Evolutionary conservation across 2,888 invertebrate species (phyloP), one percentile per base, ranked within the genome.

Genomic region (Lasioglossum morio): DNA sequence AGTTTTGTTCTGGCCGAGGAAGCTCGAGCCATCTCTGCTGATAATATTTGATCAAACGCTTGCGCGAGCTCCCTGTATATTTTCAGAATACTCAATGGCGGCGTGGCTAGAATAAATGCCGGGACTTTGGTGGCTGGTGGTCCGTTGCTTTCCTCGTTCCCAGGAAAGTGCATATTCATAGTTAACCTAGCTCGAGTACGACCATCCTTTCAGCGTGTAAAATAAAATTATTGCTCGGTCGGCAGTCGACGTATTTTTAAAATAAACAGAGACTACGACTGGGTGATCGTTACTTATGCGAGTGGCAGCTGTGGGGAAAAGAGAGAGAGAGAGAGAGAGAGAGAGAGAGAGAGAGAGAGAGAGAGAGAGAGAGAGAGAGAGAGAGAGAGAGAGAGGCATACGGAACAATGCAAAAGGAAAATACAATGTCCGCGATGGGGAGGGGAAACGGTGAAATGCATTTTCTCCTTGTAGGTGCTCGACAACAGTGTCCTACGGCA

Each of bases 401-500:
- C n/a, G 23, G 73, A 86, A 86, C 80, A 75, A 86, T 83, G 43
- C 75, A 66, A 83, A 87, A 78, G 83, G 81, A 77, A 87, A 69
- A 81, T 43, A 86, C 83, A 87, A 86, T 81, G 63, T 80, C 63
- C 23, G n/a, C 43, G 23, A 3, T 12, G 14, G 27, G 57, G 66
- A 46, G 19, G 30, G 69, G 76, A 80, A 57, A 86, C 69, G 80
- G 80, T 48, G 77, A 60, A 83, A 86, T 78, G 80, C 82, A 79
- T 86, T 86, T 80, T 87, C 87, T 87, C 75, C 82, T 86, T 78
- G 78, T 72, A 83, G 72, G 19, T 83, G 57, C 86, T 87, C 74
- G 77, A 79, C 77, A 74, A 72, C 57, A 72, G 75, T 77, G 83
- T 87, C 83, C 77, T 86, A 82, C 74, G 82, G 82, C 63, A 75